Conservation (phyloP, 2,113 vertebrate species). For the Gymnarchus niloticus region DNA sequence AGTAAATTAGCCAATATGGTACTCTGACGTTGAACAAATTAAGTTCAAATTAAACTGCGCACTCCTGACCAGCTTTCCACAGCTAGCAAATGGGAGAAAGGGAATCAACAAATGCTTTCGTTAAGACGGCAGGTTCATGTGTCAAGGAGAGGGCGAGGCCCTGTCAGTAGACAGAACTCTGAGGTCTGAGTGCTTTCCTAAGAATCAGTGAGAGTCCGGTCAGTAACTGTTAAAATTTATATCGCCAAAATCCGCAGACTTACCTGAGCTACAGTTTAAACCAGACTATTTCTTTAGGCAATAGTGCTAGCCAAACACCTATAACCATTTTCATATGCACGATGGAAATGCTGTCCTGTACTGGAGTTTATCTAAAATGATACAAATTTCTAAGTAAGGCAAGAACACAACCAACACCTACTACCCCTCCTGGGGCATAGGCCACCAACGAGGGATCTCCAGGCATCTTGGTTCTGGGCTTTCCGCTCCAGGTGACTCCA, state of each 20-base stretch:
- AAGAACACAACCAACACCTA: not conserved
- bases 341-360: not conserved
- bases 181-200: not conserved
- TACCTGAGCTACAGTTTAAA: not conserved
- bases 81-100: constrained; percentile 16
- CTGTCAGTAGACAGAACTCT: not conserved
- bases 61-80: not conserved
- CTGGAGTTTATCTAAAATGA: not conserved
- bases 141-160: not conserved
- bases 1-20: not conserved
- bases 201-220: not conserved
- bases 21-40: not conserved
- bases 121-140: constrained; percentile 9
- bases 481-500: no score
- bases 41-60: constrained; percentile 12
- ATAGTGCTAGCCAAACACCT: not conserved
- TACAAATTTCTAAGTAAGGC: not conserved
- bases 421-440: no score
- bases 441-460: no score
- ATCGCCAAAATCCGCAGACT: not conserved
- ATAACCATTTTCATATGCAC: not conserved
- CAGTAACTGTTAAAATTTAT: not conserved
- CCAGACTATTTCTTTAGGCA: no score
- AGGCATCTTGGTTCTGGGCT: no score
- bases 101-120: not conserved